Evolutionary conservation across 2,888 invertebrate species (phyloP).

Genomic region (Gordius sp.): DNA sequence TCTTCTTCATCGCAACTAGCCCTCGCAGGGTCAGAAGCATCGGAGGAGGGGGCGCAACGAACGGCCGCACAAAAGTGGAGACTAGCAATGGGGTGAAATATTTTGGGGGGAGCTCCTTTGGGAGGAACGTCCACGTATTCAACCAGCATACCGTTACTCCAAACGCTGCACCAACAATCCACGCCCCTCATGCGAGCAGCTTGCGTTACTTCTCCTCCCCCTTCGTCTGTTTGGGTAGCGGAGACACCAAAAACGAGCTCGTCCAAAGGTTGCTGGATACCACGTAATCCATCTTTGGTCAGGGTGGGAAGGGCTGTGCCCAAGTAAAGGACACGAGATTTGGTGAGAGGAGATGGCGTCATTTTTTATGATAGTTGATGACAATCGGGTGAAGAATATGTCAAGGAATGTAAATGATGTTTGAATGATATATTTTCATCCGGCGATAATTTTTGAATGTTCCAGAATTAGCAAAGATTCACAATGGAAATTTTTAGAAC

Average conservation of each 20-base stretch:
- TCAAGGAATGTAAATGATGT: too few relatives aligned
- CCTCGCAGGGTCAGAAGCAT: conserved; percentile 27
- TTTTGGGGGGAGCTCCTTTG: conserved; percentile 51
- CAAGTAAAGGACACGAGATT: conserved; percentile 78
- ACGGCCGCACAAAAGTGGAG: conserved; percentile 85
- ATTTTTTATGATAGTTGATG: too few relatives aligned
- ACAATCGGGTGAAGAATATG: too few relatives aligned
- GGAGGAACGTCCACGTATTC: conserved; percentile 53
- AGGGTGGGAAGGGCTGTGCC: conserved; percentile 85
- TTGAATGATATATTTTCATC: too few relatives aligned
- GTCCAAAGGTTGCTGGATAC: conserved; percentile 78
- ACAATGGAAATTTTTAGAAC: too few relatives aligned
- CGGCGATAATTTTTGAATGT: too few relatives aligned
- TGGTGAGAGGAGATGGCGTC: conserved; percentile 67
- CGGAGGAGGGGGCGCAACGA: conserved; percentile 48
- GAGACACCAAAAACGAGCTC: conserved; percentile 85
- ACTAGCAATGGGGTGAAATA: conserved; percentile 80
- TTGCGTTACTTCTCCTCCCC: conserved; percentile 18
- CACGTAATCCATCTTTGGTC: conserved; percentile 84
- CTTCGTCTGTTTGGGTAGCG: conserved; percentile 21
- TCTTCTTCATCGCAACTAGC: conserved; percentile 24
- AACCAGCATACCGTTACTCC: conserved; percentile 67
- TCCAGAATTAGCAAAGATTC: too few relatives aligned
- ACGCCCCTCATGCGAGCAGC: conserved; percentile 61
- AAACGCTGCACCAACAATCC: conserved; percentile 81